These are phyloP conservation scores for Melanaphis sacchari DNA, from an alignment of 1,140 invertebrate species.

Conservation along the genomic window DNA sequence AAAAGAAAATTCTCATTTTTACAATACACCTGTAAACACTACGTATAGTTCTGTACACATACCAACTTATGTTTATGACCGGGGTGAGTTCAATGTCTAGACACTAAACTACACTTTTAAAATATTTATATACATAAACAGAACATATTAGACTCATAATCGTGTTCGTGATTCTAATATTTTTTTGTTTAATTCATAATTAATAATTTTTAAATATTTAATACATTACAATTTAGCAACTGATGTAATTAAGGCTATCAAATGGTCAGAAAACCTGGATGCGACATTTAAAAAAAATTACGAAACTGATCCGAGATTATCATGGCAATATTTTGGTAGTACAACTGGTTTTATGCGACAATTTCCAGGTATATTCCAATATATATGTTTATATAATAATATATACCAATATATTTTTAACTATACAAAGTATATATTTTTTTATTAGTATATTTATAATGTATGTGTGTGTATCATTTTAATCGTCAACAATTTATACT, in stretches of 20 bases:
- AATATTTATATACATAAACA: neutral
- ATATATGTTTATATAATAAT: no score
- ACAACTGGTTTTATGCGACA: slow-evolving; percentile 94
- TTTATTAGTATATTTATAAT: neutral
- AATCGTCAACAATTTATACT: neutral
- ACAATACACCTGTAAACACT: slow-evolving; percentile 80
- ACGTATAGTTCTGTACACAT: slow-evolving; percentile 91
- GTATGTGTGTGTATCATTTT: no score
- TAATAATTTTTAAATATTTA: slow-evolving; percentile 51
- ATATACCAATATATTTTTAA: neutral
- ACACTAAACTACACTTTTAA: neutral
- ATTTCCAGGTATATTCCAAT: slow-evolving; percentile 77
- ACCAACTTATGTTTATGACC: slow-evolving; percentile 93
- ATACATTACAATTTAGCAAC: slow-evolving; percentile 63
- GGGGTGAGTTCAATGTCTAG: slow-evolving; percentile 68
- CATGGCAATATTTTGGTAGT: slow-evolving; percentile 98
- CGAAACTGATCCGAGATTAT: slow-evolving; percentile 83
- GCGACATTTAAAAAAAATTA: slow-evolving; percentile 88
- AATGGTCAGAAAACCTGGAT: slow-evolving; percentile 86
- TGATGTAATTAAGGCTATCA: slow-evolving; percentile 68
- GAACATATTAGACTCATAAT: neutral
- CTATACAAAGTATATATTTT: neutral
- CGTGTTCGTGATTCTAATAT: neutral
- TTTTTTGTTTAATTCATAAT: neutral
- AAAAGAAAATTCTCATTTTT: slow-evolving; percentile 78